A percentile compares a stretch with the other conserved stretches of the same genome.
Evolutionary conservation across 2,888 invertebrate species (phyloP).

Genomic region (Xiphydria camelus): DNA sequence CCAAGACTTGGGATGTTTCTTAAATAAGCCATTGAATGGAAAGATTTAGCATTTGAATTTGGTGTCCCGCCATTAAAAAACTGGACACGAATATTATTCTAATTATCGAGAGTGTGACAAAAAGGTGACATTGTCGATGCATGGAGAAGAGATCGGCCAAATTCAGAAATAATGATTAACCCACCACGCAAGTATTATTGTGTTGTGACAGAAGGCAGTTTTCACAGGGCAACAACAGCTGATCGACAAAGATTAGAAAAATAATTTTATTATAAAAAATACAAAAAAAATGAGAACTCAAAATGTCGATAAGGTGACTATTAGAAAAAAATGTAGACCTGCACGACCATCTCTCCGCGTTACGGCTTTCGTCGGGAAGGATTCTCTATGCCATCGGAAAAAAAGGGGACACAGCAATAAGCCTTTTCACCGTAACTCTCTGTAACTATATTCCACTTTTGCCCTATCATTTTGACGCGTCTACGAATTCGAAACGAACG

Average conservation of each 20-base stretch:
- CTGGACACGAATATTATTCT: conserved; percentile 25
- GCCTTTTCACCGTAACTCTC: conserved; percentile 34
- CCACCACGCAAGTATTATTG: conserved; percentile 57
- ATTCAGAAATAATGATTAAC: conserved; percentile 21
- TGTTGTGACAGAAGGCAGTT: conserved; percentile 69
- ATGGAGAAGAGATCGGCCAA: conserved; percentile 8
- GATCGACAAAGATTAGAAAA: conserved; percentile 65
- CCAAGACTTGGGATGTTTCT: conserved; percentile 1
- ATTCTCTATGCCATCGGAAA: conserved; percentile 40
- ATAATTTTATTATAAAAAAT: conserved; percentile 64
- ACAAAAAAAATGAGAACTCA: conserved; percentile 57
- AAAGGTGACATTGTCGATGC: conserved; percentile 5
- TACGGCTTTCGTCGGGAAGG: conserved; percentile 34
- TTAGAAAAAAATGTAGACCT: conserved; percentile 19
- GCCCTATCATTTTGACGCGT: too few species aligned
- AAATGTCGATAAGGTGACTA: conserved; percentile 23
- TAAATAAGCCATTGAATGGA: neutral
- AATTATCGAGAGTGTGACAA: conserved; percentile 13
- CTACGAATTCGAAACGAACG: too few species aligned
- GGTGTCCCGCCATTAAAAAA: conserved; percentile 27
- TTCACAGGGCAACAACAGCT: conserved; percentile 72
- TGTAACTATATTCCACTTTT: too few species aligned
- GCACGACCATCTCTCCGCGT: conserved; percentile 41
- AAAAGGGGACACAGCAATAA: conserved; percentile 37
- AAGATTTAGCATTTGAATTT: conserved; percentile 37